Base-by-base conservation (phyloP, 2,797 vertebrate genomes). In the Pseudomugil gertrudae region DNA sequence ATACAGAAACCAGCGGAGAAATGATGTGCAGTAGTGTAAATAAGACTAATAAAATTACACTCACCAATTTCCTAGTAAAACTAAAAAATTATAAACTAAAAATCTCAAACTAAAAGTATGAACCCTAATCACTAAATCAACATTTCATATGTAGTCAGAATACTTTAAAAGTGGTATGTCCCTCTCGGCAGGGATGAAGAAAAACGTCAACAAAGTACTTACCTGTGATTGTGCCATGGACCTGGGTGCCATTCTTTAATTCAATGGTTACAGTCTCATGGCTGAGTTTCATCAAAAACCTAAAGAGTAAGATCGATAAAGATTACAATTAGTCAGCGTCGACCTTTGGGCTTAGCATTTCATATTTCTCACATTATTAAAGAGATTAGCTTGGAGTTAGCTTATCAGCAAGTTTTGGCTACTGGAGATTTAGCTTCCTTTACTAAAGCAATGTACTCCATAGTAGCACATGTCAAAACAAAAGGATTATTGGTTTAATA, bases 221-320 rank as follows among this genome's bases (percentile, higher is more conserved):
- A 98, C 97, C 98, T 93, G 98, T 99, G 72, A 99, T 98, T 2
- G 98, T 99, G 68, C 98, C 98, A 3, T 99, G 98, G 36, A 99
- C 98, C 86, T 99, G 98, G 3, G 98, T 99, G 64, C 98, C 98
- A 57, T 99, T 99, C 90, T 99, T 98, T 90, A 99, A 91, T 65
- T 99, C 98, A 63, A 99, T 99, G 45, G 98, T 99, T 36, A 99
- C 98, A 1, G 98, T 99, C 93, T 99, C 98, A 53, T 99, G 98
- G 87, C 98, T 99, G 92, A 99, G 87, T 87, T 99, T 99, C 98
- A 99, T 99, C 79, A 99, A 93, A 95, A 99, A 99, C 72, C 98
- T 99, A 71, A 30, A 0, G 21, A 2, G 5, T 0, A 11, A 0
- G 0, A 57, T 2, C 2, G 5, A 23, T 33, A 2, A 38, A 35